These are phyloP conservation scores for Blera fallax DNA, from an alignment of 2,888 invertebrate species.

Conservation along the genomic window DNA sequence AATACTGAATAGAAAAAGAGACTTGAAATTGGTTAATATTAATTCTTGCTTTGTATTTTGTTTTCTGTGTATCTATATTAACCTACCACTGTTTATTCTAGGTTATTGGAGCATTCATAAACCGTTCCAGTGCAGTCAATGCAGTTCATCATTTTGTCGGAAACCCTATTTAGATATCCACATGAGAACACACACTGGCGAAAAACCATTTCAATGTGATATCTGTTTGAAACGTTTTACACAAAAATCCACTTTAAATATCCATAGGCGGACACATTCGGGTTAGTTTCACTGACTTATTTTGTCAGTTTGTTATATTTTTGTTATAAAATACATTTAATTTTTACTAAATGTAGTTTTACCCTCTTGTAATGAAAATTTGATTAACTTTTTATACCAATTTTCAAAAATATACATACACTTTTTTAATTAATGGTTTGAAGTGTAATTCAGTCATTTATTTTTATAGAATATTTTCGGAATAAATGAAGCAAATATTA, in stretches of 20 bases:
- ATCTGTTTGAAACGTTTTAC: conserved; percentile 88
- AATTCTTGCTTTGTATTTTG: conserved; percentile 39
- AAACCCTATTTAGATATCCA: conserved; percentile 92
- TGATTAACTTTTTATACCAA: neutral
- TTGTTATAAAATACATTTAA: conserved; percentile 28
- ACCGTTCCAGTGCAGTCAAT: conserved; percentile 84
- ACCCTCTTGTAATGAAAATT: neutral
- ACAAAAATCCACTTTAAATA: conserved; percentile 88
- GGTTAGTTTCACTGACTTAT: conserved; percentile 81
- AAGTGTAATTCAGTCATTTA: neutral
- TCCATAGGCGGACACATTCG: conserved; percentile 88
- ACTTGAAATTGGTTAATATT: conserved; percentile 38
- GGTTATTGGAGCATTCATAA: conserved; percentile 80
- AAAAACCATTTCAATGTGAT: conserved; percentile 84
- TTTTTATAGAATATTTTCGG: conserved; percentile 14
- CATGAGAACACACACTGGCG: conserved; percentile 88
- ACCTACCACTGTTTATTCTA: conserved; percentile 76
- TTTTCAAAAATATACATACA: neutral
- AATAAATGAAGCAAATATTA: neutral
- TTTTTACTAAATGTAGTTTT: conserved; percentile 37
- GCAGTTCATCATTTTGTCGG: conserved; percentile 85
- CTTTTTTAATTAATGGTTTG: neutral
- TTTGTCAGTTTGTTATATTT: conserved; percentile 40
- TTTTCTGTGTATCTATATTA: conserved; percentile 63
- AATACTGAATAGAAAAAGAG: neutral